Evolutionary conservation across 2,888 invertebrate genomes (phyloP).

Genomic region (Harpagoxenus sublaevis): DNA sequence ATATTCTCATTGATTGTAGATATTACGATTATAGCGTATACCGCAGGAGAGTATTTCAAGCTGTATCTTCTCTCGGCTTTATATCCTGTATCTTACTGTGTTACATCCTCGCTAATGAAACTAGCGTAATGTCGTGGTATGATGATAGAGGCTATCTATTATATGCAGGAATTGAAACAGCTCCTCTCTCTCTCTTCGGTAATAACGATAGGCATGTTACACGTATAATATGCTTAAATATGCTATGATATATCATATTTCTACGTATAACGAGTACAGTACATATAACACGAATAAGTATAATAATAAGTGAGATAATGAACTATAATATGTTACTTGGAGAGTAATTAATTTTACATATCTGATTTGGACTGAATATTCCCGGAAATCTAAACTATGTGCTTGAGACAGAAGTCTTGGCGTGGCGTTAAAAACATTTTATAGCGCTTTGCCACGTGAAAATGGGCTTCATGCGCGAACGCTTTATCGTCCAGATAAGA

Average conservation of each 20-base stretch:
- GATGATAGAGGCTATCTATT: conserved; percentile 3
- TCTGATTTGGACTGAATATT: not conserved
- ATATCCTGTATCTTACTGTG: conserved; percentile 17
- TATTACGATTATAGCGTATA: not conserved
- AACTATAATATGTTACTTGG: not conserved
- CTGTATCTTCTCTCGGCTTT: not conserved
- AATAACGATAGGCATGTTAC: not conserved
- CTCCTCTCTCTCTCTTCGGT: not conserved
- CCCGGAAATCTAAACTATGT: not conserved
- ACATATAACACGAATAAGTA: not conserved
- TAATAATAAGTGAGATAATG: too few species aligned
- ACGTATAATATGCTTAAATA: not conserved
- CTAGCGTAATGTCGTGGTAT: not conserved
- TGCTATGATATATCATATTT: not conserved
- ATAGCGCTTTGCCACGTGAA: not conserved
- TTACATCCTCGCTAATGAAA: conserved; percentile 9
- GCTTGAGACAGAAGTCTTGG: not conserved
- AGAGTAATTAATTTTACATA: not conserved
- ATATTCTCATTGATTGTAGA: not conserved
- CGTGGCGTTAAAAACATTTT: not conserved
- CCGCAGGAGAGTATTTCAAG: not conserved
- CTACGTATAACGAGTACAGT: not conserved
- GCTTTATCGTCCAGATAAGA: conserved; percentile 20
- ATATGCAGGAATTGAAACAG: not conserved
- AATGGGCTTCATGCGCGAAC: not conserved